phyloP scores from a whole-genome alignment of 2,888 invertebrate species.

The Heliconius erato region DNA sequence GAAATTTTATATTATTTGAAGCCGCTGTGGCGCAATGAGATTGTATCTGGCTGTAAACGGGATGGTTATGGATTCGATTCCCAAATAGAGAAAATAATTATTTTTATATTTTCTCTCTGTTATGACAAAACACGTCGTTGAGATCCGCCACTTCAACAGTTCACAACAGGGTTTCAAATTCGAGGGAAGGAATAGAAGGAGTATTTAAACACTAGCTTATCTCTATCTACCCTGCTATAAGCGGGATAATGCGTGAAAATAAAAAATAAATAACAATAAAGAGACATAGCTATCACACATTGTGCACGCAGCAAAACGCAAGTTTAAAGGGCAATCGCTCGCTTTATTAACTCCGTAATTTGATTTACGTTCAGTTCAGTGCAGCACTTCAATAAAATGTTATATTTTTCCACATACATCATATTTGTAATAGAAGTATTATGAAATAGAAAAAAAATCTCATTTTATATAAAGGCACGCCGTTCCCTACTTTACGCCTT shows the following conservation, averaged over 20 bases:
- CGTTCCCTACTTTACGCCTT: no score
- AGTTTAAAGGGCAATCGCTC: slow-evolving; percentile 1
- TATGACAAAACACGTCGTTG: background rate
- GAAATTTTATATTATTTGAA: background rate
- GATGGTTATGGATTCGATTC: no score
- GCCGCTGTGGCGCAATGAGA: background rate
- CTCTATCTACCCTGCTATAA: background rate
- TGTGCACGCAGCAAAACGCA: slow-evolving; percentile 11
- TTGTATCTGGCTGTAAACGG: background rate
- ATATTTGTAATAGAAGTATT: background rate
- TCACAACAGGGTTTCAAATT: no score
- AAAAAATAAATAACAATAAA: background rate
- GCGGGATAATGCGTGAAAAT: background rate
- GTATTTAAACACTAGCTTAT: background rate
- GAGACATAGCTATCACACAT: background rate
- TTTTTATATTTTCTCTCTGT: background rate
- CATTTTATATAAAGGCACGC: background rate
- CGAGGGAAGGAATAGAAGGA: background rate
- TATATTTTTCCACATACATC: background rate
- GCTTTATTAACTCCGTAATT: slow-evolving; percentile 34
- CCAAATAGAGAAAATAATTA: no score
- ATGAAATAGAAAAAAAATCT: background rate
- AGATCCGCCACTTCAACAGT: background rate
- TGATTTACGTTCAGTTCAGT: slow-evolving; percentile 22
- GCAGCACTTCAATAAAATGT: slow-evolving; percentile 1